Evolutionary conservation across 2,797 vertebrate genomes (phyloP), one percentile per base, ranked within the genome.

Genomic region (Varecia variegata): DNA sequence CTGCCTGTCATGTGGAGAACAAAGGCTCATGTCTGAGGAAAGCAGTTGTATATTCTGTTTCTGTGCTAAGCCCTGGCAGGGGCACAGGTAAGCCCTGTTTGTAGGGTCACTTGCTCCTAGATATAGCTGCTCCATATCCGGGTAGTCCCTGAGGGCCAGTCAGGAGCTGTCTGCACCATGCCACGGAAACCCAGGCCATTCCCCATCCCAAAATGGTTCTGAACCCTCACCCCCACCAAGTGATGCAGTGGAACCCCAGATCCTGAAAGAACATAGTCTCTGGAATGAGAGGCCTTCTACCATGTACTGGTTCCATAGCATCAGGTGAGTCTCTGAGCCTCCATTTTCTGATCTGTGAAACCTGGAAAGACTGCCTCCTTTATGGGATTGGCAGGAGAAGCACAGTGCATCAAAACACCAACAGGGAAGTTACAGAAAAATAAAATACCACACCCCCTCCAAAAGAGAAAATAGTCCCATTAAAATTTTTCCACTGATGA

Each of bases 351-450:
- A 40, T 68, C 47, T 50, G 43, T 60, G 60, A 86, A 82, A 21
- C 62, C 11, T 65, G 77, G 62, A 56, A 67, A 18, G 15, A 35
- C 0, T 76, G 47, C 50, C 43, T 73, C n/a, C 54, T 73, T 68
- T 38, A 10, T 35, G 50, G 38, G 68, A 52, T 15, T 86, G 40
- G 35, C 10, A 8, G 9, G 58, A 62, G 9, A 77, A 73, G 25
- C 35, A 23, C 73, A 74, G 54, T 15, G 43, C 35, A 52, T 84
- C 43, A 67, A 87, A 76, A 92, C 81, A 65, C 43, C 3, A 40
- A 71, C 30, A 71, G 65, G 38, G 70, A 90, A 87, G 54, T 70
- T 58, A 40, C 10, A 47, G 60, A 56, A 71, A 94, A 76, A 68
- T 67, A 86, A 76, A 87, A 65, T 18, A 65, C 32, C 60, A 15